Base-by-base conservation (phyloP, 2,888 invertebrate genomes). In the Kuschelorhynchus macadamiae region DNA sequence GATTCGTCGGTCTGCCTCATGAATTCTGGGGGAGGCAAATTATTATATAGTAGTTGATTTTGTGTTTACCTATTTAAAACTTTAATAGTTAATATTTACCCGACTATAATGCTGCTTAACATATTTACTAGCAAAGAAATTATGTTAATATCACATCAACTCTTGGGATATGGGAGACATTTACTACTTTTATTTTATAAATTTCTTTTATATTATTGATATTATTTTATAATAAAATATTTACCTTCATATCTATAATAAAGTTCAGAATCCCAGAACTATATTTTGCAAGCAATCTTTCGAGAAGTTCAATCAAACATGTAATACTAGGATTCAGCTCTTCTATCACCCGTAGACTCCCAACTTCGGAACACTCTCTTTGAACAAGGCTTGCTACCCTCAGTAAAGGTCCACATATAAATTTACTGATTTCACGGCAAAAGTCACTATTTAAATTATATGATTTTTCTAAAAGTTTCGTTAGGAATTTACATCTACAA, bases 271-370 rank as follows among this genome's bases (percentile, higher is more conserved):
- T 57, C 2, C 21, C 25, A 5, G 17, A 20, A 52, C 12, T 62
- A 20, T 62, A 50, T 16, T 50, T 33, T 50, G 50, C n/a, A 16
- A 67, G 30, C 20, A 67, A 33, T 25, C 46, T 47, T 46, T 67
- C 67, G 7, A 62, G 20, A 44, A 67, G 56, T 25, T 67, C 39
- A 17, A 62, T 18, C n/a, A 67, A n/a, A 30, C 62, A 67, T 12
- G 14, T 14, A 14, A 46, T 16, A 16, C 36, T 62, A 1, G 67
- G 44, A 20, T 41, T 55, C 16, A 67, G 18, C 11, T 5, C 33
- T 7, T 30, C 25, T 21, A 49, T 33, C 16, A 52, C 12, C n/a
- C 33, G 33, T 33, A 17, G 12, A n/a, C 8, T n/a, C 9, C 12
- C 14, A 2, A 33, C 3, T 8, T 1, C 3, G 1, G 12, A 0